A percentile compares a stretch with the other conserved stretches of the same genome.
Conservation (phyloP, 2,113 vertebrate species). For the Sarotherodon lohbergeri region DNA sequence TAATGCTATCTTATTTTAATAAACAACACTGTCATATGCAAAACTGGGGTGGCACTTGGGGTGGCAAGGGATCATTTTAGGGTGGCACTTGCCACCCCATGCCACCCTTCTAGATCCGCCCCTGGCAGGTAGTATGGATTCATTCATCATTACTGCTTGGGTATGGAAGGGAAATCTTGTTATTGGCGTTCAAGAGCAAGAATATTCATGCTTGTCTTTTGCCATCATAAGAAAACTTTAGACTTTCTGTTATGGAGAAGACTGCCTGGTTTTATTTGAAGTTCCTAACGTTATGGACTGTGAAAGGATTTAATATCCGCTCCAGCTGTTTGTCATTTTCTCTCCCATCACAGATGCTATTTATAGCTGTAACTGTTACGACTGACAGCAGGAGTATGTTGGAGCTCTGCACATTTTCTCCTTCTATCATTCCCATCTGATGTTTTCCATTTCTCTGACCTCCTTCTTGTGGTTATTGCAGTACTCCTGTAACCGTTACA, state of each 20-base stretch:
- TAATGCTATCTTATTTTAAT: too few relatives aligned
- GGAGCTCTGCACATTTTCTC: neutral
- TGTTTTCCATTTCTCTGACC: neutral
- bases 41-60: too few relatives aligned
- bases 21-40: too few relatives aligned
- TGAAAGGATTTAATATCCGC: neutral
- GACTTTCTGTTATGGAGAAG: neutral
- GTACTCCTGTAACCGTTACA: neutral
- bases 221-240: neutral
- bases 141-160: neutral
- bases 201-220: neutral
- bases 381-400: neutral
- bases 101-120: too few relatives aligned
- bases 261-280: neutral
- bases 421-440: neutral
- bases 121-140: neutral
- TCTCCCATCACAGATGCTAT: neutral
- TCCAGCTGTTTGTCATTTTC: neutral
- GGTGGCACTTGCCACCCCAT: too few relatives aligned
- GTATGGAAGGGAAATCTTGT: neutral
- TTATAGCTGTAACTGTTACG: neutral
- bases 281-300: neutral
- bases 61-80: too few relatives aligned
- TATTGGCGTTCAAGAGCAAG: neutral
- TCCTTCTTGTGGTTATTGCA: neutral